These are phyloP conservation scores for Micrasema minimum DNA, from an alignment of 1,140 invertebrate genomes.

Conservation along the genomic window DNA sequence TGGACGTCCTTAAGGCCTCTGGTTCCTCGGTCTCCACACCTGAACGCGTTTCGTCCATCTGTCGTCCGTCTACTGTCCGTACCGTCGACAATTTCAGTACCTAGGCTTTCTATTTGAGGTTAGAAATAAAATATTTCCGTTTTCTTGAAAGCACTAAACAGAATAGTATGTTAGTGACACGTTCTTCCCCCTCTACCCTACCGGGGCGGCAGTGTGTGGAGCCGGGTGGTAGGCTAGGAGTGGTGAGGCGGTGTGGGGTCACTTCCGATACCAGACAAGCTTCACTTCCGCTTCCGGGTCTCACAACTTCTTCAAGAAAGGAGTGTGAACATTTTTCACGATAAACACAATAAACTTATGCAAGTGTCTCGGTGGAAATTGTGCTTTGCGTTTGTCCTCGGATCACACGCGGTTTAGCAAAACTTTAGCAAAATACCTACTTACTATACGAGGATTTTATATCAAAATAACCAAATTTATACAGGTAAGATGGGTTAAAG, in stretches of 20 bases:
- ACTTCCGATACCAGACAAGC: constrained; percentile 48
- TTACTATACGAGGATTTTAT: too few species aligned
- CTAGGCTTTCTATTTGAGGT: background rate
- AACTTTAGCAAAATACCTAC: too few species aligned
- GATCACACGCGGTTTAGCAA: too few species aligned
- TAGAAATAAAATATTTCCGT: background rate
- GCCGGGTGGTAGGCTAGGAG: background rate
- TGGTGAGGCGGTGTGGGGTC: constrained; percentile 18
- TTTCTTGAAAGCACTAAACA: background rate
- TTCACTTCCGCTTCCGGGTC: constrained; percentile 45
- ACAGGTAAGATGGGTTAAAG: too few species aligned
- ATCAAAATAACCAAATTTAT: too few species aligned
- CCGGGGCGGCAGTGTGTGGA: background rate
- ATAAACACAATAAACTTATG: constrained; percentile 8
- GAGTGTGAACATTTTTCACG: constrained; percentile 10
- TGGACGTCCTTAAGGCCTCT: too few species aligned
- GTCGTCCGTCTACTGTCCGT: too few species aligned
- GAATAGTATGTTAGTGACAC: constrained; percentile 7
- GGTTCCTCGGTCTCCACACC: too few species aligned
- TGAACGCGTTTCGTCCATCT: too few species aligned
- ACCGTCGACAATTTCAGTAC: too few species aligned
- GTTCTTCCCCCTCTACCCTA: background rate
- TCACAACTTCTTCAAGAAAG: constrained; percentile 22
- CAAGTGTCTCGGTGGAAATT: too few species aligned
- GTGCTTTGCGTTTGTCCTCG: too few species aligned